Evolutionary conservation across 2,797 vertebrate genomes (phyloP), one percentile per base, ranked within the genome.

Genomic region (Tamandua tetradactyla): DNA sequence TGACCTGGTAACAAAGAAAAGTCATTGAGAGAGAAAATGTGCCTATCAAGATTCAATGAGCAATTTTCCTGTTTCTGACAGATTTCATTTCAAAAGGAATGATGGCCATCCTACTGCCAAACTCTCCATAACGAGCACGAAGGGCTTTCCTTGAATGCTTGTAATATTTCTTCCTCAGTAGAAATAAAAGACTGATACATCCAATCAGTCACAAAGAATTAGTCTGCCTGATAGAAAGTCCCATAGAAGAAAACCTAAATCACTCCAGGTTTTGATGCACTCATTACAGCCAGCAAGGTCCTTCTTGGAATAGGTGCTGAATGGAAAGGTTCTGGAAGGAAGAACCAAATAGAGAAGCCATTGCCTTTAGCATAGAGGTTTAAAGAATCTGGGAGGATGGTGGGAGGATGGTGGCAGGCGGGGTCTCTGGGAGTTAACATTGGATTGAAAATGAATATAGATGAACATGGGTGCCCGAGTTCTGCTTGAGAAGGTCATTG

Each of bases 1-100:
- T 79, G 72, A 91, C 88, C 49, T 94, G 57, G 87, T 98, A 97
- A 96, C 42, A 55, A 27, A 86, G 47, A 74, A 91, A 94, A 96
- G 97, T 84, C 64, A 96, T 55, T 97, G 89, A 82, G 66, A 84
- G 76, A 22, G 12, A 96, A 97, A 91, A 75, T 1, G 22, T 96
- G 61, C 69, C 76, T 90, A 95, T 27, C 64, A 93, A 97, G 96
- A 96, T 17, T 49, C 95, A 97, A 64, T 0, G 12, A 97, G 85
- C 37, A 91, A 85, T 95, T 93, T 82, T 89, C 42, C n/a, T 89
- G 5, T 72, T 95, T 96, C 80, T 90, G 78, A 92, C 83, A 96
- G 82, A 86, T 94, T 97, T 97, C 62, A 78, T 11, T 35, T 79
- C 59, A 95, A 96, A 82, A 69, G 69, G 57, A 96, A 92, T 87